Evolutionary conservation across 2,113 vertebrate species (phyloP).

Genomic region (Atrichornis clamosus): DNA sequence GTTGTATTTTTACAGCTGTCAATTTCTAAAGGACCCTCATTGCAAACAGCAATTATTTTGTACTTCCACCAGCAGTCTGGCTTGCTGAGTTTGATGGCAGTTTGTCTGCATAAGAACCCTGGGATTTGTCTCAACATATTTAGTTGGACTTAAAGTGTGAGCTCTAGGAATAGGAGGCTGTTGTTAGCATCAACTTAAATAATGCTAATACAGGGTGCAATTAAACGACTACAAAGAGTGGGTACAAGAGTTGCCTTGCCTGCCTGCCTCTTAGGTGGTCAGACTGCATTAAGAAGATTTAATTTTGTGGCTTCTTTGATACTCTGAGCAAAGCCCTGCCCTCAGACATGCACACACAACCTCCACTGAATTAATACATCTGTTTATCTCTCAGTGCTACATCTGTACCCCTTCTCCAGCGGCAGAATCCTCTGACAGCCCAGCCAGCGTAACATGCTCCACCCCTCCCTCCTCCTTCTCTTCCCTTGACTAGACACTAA

Average conservation of each 20-base stretch:
- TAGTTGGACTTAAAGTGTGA: not conserved
- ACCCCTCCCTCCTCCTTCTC: slow-evolving; percentile 18
- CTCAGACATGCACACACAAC: slow-evolving; percentile 18
- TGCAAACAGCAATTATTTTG: not conserved
- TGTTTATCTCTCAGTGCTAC: not conserved
- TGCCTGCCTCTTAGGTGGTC: slow-evolving; percentile 31
- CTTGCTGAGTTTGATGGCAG: not conserved
- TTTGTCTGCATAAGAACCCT: not conserved
- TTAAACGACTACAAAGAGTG: not conserved
- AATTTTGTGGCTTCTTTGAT: slow-evolving; percentile 60
- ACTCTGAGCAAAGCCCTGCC: not conserved
- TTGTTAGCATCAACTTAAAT: not conserved
- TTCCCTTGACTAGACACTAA: slow-evolving; percentile 49
- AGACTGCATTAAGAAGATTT: not conserved
- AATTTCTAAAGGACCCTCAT: not conserved
- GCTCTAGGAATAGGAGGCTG: not conserved
- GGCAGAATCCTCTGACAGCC: not conserved
- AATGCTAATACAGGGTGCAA: slow-evolving; percentile 9
- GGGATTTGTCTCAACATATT: slow-evolving; percentile 32
- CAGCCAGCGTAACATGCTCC: slow-evolving; percentile 29
- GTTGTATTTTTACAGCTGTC: not conserved
- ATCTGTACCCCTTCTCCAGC: not conserved
- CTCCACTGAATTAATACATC: slow-evolving; percentile 19
- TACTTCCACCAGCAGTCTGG: not conserved
- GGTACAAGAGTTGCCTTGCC: not conserved